Conservation (phyloP, 2,113 vertebrate genomes). For the Tympanuchus pallidicinctus region DNA sequence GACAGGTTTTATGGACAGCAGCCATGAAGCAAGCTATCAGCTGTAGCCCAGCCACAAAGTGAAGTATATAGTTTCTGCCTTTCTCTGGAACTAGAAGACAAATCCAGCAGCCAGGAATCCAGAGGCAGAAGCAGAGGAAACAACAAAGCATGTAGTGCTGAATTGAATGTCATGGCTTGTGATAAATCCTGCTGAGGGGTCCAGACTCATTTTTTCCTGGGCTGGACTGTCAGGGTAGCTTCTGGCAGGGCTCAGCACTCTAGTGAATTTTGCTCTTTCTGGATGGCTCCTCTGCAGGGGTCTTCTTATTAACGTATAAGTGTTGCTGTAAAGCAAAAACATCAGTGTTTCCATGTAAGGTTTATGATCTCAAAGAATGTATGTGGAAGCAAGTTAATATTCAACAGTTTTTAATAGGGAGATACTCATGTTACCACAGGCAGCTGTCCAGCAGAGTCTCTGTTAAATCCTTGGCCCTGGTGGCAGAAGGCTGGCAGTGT, state of each 20-base stretch:
- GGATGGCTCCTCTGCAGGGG: neutral
- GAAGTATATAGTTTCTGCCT: neutral
- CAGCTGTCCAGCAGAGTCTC: too few relatives aligned
- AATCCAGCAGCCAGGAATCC: neutral
- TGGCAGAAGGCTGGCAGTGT: too few relatives aligned
- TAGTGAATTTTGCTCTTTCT: fast-evolving
- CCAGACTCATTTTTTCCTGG: neutral
- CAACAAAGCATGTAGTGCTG: neutral
- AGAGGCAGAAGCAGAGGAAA: neutral
- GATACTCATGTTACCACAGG: too few relatives aligned
- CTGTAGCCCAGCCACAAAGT: neutral
- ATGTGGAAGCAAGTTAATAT: too few relatives aligned
- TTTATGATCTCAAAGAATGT: too few relatives aligned
- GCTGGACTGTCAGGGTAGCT: neutral
- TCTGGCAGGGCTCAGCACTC: neutral
- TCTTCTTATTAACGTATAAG: neutral
- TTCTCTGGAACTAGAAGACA: neutral
- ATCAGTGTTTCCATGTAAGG: too few relatives aligned
- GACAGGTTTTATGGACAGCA: neutral
- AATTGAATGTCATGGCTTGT: neutral
- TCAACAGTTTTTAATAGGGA: too few relatives aligned
- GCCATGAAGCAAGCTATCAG: neutral
- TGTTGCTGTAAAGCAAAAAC: too few relatives aligned
- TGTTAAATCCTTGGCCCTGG: too few relatives aligned
- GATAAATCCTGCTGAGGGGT: neutral